Evolutionary conservation across 2,888 invertebrate species (phyloP), one percentile per base, ranked within the genome.

Genomic region (Calliopum simillimum): DNA sequence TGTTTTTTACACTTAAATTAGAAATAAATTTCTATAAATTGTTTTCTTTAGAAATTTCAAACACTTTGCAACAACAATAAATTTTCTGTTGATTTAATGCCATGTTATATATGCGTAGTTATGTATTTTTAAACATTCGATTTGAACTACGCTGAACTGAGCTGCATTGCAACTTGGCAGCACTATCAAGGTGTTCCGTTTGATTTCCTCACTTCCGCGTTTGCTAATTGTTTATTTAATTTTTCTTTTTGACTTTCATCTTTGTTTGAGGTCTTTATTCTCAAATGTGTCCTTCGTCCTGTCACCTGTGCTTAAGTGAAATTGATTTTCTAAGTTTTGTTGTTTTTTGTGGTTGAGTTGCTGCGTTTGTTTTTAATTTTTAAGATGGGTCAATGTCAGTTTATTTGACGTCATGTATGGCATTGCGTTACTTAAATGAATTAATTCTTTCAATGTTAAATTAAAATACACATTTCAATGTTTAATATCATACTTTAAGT

Each of bases 181-280:
- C 66, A 58, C 46, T 56, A 56, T 56, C 66, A 66, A 66, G 66
- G 66, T 46, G 49, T n/a, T 65, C 64, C 65, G 25, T 33, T 33
- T 33, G 33, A 33, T 5, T 33, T 33, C 8, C 8, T 33, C 33
- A 55, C 66, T 56, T 66, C 56, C 56, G 56, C 66, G 47, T 66
- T 66, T 46, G 21, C 3, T 13, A 21, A 23, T 19, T 55, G 33
- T 23, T 46, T n/a, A 21, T 11, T 19, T 23, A 11, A n/a, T 59
- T 33, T 16, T 16, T 16, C 12, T 16, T 44, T 65, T 66, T 44
- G 23, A 55, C 19, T 53, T 16, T 53, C 21, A 23, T 53, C 53
- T 16, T 12, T 53, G 14, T 43, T n/a, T 43, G 43, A 16, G 16
- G 19, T n/a, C 33, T 41, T 13, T 19, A 25, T 19, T 13, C 2